Evolutionary conservation across 2,797 vertebrate species (phyloP).

Genomic region (Tapirus indicus): DNA sequence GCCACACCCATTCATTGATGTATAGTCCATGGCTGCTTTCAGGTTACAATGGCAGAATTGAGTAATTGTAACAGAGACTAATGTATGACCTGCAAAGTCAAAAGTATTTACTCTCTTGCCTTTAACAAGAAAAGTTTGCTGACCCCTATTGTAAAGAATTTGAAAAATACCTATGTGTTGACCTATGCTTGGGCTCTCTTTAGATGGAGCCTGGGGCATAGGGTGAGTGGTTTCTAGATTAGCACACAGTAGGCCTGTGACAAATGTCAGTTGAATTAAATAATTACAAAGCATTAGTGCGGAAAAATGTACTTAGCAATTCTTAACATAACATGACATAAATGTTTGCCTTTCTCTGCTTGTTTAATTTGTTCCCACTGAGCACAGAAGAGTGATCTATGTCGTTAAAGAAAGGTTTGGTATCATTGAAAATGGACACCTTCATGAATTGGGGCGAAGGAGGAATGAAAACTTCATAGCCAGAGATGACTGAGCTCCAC

Average conservation of each 20-base stretch:
- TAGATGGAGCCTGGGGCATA: background rate
- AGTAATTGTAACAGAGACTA: background rate
- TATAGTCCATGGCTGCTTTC: background rate
- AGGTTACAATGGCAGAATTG: background rate
- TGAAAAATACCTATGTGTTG: background rate
- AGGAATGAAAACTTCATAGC: background rate
- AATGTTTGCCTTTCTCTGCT: background rate
- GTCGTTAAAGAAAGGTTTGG: background rate
- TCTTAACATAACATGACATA: background rate
- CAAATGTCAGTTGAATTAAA: conserved; percentile 17
- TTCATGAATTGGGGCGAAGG: background rate
- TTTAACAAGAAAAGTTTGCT: conserved; percentile 2
- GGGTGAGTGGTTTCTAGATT: background rate
- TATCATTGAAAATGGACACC: background rate
- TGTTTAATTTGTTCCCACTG: conserved; percentile 15
- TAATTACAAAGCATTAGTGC: background rate
- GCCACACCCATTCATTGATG: background rate
- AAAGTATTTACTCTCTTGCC: background rate
- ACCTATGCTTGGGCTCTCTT: background rate
- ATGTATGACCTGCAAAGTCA: background rate
- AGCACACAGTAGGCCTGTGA: background rate
- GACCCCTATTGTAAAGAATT: background rate
- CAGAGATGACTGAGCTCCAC: background rate
- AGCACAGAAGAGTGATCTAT: background rate
- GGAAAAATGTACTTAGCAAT: background rate